These are phyloP conservation scores for Andrena minutula DNA, from an alignment of 2,888 invertebrate species.

Conservation along the genomic window DNA sequence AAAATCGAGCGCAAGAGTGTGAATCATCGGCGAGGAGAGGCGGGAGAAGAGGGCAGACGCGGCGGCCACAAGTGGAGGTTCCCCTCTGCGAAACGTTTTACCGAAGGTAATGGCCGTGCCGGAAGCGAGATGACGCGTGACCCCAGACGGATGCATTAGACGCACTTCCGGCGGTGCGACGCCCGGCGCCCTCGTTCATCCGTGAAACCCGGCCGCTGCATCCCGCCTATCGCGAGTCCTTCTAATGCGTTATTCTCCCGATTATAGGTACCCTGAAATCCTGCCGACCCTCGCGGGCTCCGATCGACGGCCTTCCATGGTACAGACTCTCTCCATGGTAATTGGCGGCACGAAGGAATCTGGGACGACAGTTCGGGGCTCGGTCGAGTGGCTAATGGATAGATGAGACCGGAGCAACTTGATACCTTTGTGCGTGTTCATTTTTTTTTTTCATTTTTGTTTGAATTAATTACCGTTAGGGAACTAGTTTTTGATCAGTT, in stretches of 20 bases:
- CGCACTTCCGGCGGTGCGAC: conserved; percentile 87
- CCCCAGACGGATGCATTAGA: conserved; percentile 87
- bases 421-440: too few relatives aligned
- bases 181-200: conserved; percentile 75
- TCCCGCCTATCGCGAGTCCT: conserved; percentile 69
- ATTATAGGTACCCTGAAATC: conserved; percentile 42
- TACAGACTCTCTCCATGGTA: neutral
- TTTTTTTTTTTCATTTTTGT: too few relatives aligned
- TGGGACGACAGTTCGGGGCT: neutral
- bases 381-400: neutral
- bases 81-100: conserved; percentile 71
- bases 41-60: conserved; percentile 18
- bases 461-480: too few relatives aligned
- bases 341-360: conserved; percentile 7
- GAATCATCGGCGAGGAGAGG: conserved; percentile 34
- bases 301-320: neutral
- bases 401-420: too few relatives aligned
- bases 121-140: conserved; percentile 84
- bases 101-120: conserved; percentile 82
- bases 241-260: conserved; percentile 62
- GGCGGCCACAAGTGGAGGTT: conserved; percentile 51
- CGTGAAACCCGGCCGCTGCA: conserved; percentile 69
- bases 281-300: conserved; percentile 10
- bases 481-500: too few relatives aligned
- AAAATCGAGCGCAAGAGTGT: neutral